phyloP scores from a whole-genome alignment of 2,797 vertebrate genomes.

The Rhyacichthys aspro region DNA sequence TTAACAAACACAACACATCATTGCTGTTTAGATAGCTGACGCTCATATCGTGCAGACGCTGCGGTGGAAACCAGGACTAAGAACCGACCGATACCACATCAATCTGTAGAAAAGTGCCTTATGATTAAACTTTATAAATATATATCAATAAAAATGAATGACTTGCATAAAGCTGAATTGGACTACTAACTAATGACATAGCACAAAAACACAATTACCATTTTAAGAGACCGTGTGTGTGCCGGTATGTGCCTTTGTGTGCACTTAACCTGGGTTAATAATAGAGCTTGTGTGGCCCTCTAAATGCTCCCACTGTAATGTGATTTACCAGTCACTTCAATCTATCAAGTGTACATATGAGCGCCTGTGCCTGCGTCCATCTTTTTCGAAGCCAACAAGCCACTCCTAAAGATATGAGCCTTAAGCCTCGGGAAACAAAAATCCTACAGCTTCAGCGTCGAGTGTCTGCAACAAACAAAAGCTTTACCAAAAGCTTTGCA shows the following conservation, averaged over 20 bases:
- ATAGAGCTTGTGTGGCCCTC: constrained; percentile 22
- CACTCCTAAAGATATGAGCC: constrained; percentile 36
- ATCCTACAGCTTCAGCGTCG: constrained; percentile 23
- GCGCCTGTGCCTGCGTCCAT: constrained; percentile 12
- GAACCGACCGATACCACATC: too few relatives aligned
- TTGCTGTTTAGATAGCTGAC: too few relatives aligned
- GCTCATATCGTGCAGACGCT: too few relatives aligned
- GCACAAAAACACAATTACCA: constrained; percentile 2
- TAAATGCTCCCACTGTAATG: constrained; percentile 40
- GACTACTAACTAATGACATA: constrained; percentile 2
- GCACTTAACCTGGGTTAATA: constrained; percentile 8
- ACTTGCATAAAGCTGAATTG: too few relatives aligned
- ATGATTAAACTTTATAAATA: too few relatives aligned
- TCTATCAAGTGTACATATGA: constrained; percentile 19
- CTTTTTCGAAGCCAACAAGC: constrained; percentile 19
- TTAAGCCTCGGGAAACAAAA: constrained; percentile 19
- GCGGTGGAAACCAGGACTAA: too few relatives aligned
- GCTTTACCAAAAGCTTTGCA: constrained; percentile 10
- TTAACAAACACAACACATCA: too few relatives aligned
- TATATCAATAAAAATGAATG: too few relatives aligned
- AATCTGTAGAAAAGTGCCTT: too few relatives aligned
- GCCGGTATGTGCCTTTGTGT: constrained; percentile 9
- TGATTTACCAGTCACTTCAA: constrained; percentile 54
- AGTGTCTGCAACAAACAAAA: constrained; percentile 28
- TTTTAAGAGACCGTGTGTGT: constrained; percentile 1